A percentile compares a stretch with the other conserved stretches of the same genome.
Evolutionary conservation across 2,797 vertebrate genomes (phyloP).

Genomic region (Crenuchus spilurus): DNA sequence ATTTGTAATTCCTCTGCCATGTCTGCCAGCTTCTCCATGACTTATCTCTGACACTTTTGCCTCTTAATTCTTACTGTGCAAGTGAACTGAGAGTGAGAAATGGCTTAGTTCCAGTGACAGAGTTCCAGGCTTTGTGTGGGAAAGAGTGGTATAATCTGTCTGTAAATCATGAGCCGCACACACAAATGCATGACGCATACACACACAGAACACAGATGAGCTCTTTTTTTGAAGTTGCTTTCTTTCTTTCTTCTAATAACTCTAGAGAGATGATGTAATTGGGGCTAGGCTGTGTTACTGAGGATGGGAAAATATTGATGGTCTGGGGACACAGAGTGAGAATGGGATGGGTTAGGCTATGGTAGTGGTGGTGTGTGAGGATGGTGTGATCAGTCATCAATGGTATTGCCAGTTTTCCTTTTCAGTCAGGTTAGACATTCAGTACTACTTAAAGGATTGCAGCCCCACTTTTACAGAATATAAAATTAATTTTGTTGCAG

Average conservation of each 20-base stretch:
- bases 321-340: neutral
- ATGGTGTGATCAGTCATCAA: neutral
- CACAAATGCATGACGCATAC: neutral
- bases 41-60: constrained; percentile 9
- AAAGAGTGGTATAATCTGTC: constrained; percentile 26
- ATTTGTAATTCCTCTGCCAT: constrained; percentile 48
- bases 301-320: neutral
- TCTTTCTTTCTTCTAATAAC: constrained; percentile 14
- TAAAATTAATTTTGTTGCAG: no score
- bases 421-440: no score
- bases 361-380: neutral
- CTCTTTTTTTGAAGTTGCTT: constrained; percentile 8
- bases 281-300: neutral
- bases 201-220: neutral
- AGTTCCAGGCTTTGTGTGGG: constrained; percentile 70
- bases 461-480: no score
- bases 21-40: constrained; percentile 20
- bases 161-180: neutral
- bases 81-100: constrained; percentile 55
- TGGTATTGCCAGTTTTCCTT: neutral
- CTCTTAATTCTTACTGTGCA: constrained; percentile 46
- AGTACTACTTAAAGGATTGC: no score
- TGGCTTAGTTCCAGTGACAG: constrained; percentile 63
- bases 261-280: constrained; percentile 26
- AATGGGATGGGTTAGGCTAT: neutral